A percentile compares a stretch with the other conserved stretches of the same genome.
phyloP scores from a whole-genome alignment of 2,888 invertebrate genomes.

The Arge pagana region DNA sequence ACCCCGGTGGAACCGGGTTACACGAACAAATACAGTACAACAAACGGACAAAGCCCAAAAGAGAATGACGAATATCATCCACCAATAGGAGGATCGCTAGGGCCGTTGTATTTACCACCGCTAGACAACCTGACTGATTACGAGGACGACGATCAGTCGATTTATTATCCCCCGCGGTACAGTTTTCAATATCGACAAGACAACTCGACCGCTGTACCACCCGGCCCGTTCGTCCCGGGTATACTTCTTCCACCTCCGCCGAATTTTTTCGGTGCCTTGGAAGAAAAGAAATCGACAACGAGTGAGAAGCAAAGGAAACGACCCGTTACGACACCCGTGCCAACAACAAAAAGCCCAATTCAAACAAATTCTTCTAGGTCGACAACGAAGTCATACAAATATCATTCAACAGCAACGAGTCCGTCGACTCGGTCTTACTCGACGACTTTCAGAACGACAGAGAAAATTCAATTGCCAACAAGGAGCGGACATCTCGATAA shows the following conservation, averaged over 20 bases:
- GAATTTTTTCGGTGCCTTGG: slow-evolving; percentile 79
- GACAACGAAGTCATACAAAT: slow-evolving; percentile 40
- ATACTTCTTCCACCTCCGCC: slow-evolving; percentile 88
- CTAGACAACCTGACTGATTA: slow-evolving; percentile 74
- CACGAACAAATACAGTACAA: slow-evolving; percentile 7
- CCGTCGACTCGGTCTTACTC: slow-evolving; percentile 9
- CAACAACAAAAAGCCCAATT: slow-evolving; percentile 42
- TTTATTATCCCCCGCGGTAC: slow-evolving; percentile 90
- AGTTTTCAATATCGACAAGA: slow-evolving; percentile 82
- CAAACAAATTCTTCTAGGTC: slow-evolving; percentile 46
- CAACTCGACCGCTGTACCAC: slow-evolving; percentile 75
- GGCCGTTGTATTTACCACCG: slow-evolving; percentile 58
- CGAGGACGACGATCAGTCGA: slow-evolving; percentile 89
- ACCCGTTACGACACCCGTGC: slow-evolving; percentile 32
- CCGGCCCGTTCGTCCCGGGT: slow-evolving; percentile 86
- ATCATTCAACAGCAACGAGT: slow-evolving; percentile 4
- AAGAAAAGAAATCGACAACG: slow-evolving; percentile 58
- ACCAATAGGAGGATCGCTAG: slow-evolving; percentile 38
- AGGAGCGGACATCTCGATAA: slow-evolving; percentile 21
- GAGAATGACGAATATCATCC: slow-evolving; percentile 62
- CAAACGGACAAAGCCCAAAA: slow-evolving; percentile 31
- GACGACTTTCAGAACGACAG: slow-evolving; percentile 56
- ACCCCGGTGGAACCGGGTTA: not conserved
- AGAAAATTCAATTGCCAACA: slow-evolving; percentile 26
- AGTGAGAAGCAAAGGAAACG: slow-evolving; percentile 39